A percentile compares a stretch with the other conserved stretches of the same genome.
Evolutionary conservation across 2,113 vertebrate genomes (phyloP).

Genomic region (Salvelinus alpinus): DNA sequence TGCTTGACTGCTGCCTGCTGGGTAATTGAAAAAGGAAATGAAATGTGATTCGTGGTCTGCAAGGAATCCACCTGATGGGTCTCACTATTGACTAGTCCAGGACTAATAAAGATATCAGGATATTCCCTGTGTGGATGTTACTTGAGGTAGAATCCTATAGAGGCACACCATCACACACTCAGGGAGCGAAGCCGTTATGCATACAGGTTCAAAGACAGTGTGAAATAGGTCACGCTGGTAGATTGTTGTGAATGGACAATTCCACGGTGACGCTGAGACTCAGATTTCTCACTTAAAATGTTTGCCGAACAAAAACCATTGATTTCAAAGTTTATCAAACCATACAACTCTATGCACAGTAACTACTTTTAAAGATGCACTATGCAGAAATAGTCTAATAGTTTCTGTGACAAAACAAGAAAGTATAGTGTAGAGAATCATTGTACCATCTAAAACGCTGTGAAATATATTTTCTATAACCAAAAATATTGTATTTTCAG

Average conservation of each 20-base stretch:
- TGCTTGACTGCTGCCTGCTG: neutral
- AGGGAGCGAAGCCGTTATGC: neutral
- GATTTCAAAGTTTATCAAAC: too few relatives aligned
- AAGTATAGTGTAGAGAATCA: too few relatives aligned
- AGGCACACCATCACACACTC: neutral
- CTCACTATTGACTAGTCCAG: neutral
- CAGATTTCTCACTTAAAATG: too few relatives aligned
- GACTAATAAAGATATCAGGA: neutral
- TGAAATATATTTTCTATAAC: too few relatives aligned
- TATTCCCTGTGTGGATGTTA: neutral
- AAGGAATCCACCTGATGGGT: slow-evolving; percentile 6
- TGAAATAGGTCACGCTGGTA: neutral
- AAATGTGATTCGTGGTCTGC: slow-evolving; percentile 30
- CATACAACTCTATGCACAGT: too few relatives aligned
- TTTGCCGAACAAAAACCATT: too few relatives aligned
- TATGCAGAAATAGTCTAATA: too few relatives aligned
- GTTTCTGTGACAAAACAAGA: too few relatives aligned
- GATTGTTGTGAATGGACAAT: neutral
- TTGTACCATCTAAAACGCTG: too few relatives aligned
- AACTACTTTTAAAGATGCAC: too few relatives aligned
- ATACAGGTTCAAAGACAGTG: neutral
- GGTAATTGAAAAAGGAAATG: slow-evolving; percentile 41
- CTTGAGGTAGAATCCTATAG: neutral
- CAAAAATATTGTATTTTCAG: too few relatives aligned
- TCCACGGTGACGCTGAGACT: too few relatives aligned